Evolutionary conservation across 2,888 invertebrate genomes (phyloP), one percentile per base, ranked within the genome.

Genomic region (Eristalis tenax): DNA sequence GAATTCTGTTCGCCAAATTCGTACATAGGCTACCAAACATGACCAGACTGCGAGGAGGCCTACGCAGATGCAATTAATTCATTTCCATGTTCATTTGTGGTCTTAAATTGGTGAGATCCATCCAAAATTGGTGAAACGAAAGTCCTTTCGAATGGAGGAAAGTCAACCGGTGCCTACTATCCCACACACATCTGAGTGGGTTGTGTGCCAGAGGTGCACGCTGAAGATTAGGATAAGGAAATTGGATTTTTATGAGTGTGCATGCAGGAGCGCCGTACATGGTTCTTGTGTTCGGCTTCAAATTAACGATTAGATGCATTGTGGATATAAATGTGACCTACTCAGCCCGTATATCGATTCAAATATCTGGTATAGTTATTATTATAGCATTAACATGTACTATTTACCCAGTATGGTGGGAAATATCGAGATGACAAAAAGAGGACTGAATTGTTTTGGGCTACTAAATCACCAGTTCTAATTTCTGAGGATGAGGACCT

Each of bases 81-180:
- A 77, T 77, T 81, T 85, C 68, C 85, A 85, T 81, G 71, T 85
- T 85, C 81, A 85, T 82, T 82, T 82, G 82, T 85, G 82, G 82
- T 73, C 77, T 82, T 74, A 73, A 82, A 82, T 85, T 85, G 85
- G 77, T 74, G 57, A 77, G 82, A 77, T 82, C 61, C 32, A 82
- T 69, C 82, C 82, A 56, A 82, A 82, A 74, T 74, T 69, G 85
- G 85, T 61, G 57, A 85, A 82, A 82, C 73, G 85, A 85, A 85
- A 85, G 85, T 85, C 85, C 85, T 85, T 85, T 75, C 23, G 13
- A 59, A 61, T 66, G 74, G 74, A 32, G 13, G 5, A 43, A 6
- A 61, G 13, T 66, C 56, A 57, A 66, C 26, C 38, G 68, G 50
- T 66, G 83, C 50, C 61, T 69, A 73, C 32, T n/a, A n/a, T n/a